Evolutionary conservation across 2,888 invertebrate species (phyloP).

Genomic region (Microplitis deprimator): DNA sequence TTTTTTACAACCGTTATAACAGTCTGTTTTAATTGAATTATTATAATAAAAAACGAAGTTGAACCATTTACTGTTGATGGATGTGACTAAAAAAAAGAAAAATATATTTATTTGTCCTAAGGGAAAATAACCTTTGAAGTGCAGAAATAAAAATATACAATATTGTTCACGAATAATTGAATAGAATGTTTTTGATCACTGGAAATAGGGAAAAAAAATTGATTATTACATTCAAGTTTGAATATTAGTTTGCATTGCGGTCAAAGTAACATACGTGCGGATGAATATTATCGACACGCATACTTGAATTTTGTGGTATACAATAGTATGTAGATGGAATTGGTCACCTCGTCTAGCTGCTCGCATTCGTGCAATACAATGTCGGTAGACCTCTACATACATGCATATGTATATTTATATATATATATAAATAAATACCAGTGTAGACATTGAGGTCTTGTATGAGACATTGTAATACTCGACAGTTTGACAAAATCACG

Average conservation of each 20-base stretch:
- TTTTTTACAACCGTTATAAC: background rate
- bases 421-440: constrained; percentile 1
- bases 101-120: background rate
- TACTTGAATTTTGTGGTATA: background rate
- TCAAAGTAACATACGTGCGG: background rate
- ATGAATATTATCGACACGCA: background rate
- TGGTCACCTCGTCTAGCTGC: background rate
- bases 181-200: too few relatives aligned
- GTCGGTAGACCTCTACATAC: background rate
- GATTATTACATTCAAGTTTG: background rate
- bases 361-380: background rate
- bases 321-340: background rate
- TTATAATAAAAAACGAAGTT: too few relatives aligned
- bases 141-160: too few relatives aligned
- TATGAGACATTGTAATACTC: constrained; percentile 58
- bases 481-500: constrained; percentile 57
- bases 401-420: background rate
- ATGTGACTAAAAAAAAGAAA: background rate
- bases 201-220: too few relatives aligned
- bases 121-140: background rate
- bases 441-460: constrained; percentile 21
- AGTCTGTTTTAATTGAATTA: background rate
- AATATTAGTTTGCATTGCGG: background rate
- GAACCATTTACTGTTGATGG: background rate
- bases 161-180: too few relatives aligned